A percentile compares a stretch with the other conserved stretches of the same genome.
These are phyloP conservation scores for Rhopalosiphum padi DNA, from an alignment of 1,140 invertebrate genomes.

Conservation along the genomic window DNA sequence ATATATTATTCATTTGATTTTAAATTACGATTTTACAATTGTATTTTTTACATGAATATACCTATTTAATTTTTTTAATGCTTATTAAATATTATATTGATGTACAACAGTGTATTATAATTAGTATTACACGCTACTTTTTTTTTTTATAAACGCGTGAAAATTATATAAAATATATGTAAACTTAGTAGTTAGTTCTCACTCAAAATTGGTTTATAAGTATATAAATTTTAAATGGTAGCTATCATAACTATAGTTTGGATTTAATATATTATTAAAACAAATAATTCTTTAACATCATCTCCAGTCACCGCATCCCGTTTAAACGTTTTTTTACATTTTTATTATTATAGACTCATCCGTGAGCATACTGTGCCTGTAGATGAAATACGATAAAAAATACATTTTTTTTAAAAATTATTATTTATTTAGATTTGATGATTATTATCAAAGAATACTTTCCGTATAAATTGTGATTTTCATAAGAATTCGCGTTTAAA, in stretches of 20 bases:
- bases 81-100: no score
- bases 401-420: background rate
- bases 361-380: background rate
- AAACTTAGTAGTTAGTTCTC: background rate
- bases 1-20: background rate
- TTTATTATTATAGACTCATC: background rate
- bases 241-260: no score
- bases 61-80: no score
- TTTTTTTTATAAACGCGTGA: background rate
- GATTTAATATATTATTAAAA: no score
- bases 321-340: background rate
- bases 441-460: background rate
- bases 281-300: background rate
- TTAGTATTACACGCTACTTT: background rate
- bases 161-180: background rate
- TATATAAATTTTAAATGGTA: no score
- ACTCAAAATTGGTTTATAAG: background rate
- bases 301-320: background rate
- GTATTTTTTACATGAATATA: background rate
- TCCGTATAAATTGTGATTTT: background rate
- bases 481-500: background rate
- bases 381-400: no score
- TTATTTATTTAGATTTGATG: background rate
- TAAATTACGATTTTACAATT: background rate
- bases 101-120: background rate